A percentile compares a stretch with the other conserved stretches of the same genome.
Conservation (phyloP, 2,888 invertebrate genomes). For the Hirtodrosophila cameraria region DNA sequence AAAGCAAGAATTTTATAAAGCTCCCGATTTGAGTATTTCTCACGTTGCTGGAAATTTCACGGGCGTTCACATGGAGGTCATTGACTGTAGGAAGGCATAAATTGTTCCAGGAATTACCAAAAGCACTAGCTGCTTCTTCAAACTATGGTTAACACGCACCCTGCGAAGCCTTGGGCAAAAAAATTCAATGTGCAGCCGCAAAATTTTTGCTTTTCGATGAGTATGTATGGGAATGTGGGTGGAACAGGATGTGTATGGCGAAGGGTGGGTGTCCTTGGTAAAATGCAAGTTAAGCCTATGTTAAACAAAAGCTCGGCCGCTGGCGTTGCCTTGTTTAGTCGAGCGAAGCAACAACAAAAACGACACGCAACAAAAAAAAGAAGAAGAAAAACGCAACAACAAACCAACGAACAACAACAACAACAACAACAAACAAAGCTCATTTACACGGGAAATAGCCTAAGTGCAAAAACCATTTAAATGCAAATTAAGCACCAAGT, state of each 20-base stretch:
- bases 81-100: conserved; percentile 27
- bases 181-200: conserved; percentile 36
- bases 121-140: background rate
- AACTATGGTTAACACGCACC: background rate
- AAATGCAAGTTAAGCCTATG: conserved; percentile 60
- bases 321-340: conserved; percentile 36
- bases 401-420: conserved; percentile 32
- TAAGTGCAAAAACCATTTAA: conserved; percentile 83
- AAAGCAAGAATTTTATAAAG: background rate
- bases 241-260: no score
- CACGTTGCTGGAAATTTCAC: conserved; percentile 9
- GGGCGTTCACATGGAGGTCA: conserved; percentile 14
- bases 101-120: conserved; percentile 12
- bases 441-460: conserved; percentile 82
- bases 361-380: conserved; percentile 1
- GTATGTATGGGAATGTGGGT: no score
- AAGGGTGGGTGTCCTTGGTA: conserved; percentile 45
- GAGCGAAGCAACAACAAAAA: conserved; percentile 29
- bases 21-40: background rate
- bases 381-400: no score
- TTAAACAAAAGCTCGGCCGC: conserved; percentile 52
- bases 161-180: conserved; percentile 5
- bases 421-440: conserved; percentile 62
- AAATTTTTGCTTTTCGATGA: conserved; percentile 20
- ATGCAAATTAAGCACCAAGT: conserved; percentile 82